Evolutionary conservation across 2,797 vertebrate genomes (phyloP), one percentile per base, ranked within the genome.

Genomic region (Siniperca scherzeri): DNA sequence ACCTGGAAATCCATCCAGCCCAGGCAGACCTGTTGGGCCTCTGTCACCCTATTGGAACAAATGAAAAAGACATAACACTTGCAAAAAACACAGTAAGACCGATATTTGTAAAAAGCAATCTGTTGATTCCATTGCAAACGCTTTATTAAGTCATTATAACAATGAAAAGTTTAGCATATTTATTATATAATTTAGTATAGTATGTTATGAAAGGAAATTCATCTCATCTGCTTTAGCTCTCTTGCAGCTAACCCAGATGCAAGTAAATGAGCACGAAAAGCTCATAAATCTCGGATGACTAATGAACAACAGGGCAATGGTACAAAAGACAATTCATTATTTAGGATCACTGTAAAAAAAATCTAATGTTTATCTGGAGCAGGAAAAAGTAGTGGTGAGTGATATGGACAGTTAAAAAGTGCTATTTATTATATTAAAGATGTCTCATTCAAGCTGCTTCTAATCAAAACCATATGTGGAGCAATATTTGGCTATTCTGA

Each of bases 21-120:
- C 98, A 30, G 90, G 88, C 77, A 93, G 92, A 89, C 98, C 98
- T 65, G 90, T 56, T 65, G 93, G 92, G 9, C 98, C 98, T 91
- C 84, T 86, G 79, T 97, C 96, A 8, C 98, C 98, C 98, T 99
- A 36, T 78, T 30, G 11, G 76, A 87, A 85, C 17, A 89, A 70
- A 78, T 10, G 4, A 71, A 87, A 57, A 14, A 70, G 61, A 65
- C 13, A 53, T 61, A 33, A 82, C 1, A 75, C 1, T 40, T 46
- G 8, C 10, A 59, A 27, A 25, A 42, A 10, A 53, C 1, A 3
- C 2, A 21, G 1, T 7, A 40, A 27, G 1, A 30, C 7, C 10
- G 2, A 70, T 2, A 82, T 61, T 6, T 53, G 36, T 10, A 74
- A 67, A 59, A 69, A 19, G 0, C 3, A n/a, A 66, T 17, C 5